These are phyloP conservation scores for Campoletis raptor DNA, from an alignment of 2,888 invertebrate species.

Conservation along the genomic window DNA sequence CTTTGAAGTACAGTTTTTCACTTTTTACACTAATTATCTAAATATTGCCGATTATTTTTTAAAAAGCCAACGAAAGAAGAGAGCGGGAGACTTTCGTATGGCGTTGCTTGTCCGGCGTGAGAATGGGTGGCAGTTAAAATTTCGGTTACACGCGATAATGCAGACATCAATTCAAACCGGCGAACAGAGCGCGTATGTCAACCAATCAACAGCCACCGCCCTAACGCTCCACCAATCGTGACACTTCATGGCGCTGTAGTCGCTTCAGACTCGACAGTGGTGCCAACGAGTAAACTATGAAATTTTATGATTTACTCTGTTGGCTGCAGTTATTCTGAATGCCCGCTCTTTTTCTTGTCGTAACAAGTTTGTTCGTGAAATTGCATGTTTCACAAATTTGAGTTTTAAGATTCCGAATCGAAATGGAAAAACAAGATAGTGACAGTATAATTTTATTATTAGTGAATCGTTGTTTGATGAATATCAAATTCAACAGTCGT, in stretches of 20 bases:
- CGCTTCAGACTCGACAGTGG: background rate
- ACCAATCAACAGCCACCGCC: constrained; percentile 10
- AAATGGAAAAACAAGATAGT: background rate
- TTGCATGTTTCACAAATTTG: background rate
- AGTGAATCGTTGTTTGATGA: too few relatives aligned
- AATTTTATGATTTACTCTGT: background rate
- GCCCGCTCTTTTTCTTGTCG: constrained; percentile 1
- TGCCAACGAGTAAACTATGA: background rate
- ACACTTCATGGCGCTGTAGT: constrained; percentile 1
- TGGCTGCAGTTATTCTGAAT: background rate
- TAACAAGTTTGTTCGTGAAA: background rate
- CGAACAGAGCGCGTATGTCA: constrained; percentile 5
- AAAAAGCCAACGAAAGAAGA: background rate
- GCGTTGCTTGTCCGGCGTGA: constrained; percentile 49
- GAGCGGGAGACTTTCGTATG: constrained; percentile 13
- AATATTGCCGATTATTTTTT: background rate
- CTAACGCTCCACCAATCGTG: background rate
- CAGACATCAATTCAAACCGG: constrained; percentile 52
- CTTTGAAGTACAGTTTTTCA: background rate
- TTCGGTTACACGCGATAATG: constrained; percentile 50
- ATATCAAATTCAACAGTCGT: too few relatives aligned
- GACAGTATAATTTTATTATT: background rate
- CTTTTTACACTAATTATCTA: background rate
- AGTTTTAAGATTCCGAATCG: background rate
- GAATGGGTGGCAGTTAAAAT: constrained; percentile 63